A percentile compares a stretch with the other conserved stretches of the same genome.
Evolutionary conservation across 2,113 vertebrate species (phyloP).

Genomic region (Stigmatopora argus): DNA sequence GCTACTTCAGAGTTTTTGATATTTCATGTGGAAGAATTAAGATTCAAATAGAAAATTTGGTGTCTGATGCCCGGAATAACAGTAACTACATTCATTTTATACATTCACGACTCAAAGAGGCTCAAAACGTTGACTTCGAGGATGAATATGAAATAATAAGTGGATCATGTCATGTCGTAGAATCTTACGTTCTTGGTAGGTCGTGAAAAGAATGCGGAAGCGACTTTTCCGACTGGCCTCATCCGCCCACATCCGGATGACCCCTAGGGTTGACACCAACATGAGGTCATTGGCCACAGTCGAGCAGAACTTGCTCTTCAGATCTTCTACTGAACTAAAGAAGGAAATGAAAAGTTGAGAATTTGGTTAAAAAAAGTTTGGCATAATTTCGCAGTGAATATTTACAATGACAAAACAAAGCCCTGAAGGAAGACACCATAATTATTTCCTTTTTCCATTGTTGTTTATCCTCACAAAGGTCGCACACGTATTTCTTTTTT

Average conservation of each 20-base stretch:
- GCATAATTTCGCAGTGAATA: background rate
- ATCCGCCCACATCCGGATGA: slow-evolving; percentile 97
- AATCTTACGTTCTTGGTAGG: slow-evolving; percentile 96
- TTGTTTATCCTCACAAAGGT: no score
- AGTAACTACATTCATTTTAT: no score
- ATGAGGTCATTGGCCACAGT: slow-evolving; percentile 97
- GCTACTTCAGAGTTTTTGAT: no score
- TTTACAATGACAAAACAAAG: background rate
- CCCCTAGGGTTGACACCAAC: slow-evolving; percentile 87
- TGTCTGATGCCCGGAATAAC: no score
- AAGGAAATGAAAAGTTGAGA: slow-evolving; percentile 13
- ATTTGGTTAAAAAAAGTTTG: background rate
- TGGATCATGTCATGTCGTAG: background rate
- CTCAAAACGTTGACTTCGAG: no score
- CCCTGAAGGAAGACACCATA: background rate
- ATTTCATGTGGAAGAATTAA: no score
- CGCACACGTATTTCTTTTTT: background rate
- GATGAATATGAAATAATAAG: no score
- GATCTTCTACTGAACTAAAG: slow-evolving; percentile 84
- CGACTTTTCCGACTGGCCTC: slow-evolving; percentile 89
- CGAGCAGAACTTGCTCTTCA: slow-evolving; percentile 96
- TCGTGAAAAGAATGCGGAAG: slow-evolving; percentile 98
- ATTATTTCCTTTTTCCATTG: background rate
- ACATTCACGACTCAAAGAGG: no score
- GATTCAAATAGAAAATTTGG: no score